These are phyloP conservation scores for Amiota mariae DNA, from an alignment of 2,888 invertebrate genomes.

Conservation along the genomic window DNA sequence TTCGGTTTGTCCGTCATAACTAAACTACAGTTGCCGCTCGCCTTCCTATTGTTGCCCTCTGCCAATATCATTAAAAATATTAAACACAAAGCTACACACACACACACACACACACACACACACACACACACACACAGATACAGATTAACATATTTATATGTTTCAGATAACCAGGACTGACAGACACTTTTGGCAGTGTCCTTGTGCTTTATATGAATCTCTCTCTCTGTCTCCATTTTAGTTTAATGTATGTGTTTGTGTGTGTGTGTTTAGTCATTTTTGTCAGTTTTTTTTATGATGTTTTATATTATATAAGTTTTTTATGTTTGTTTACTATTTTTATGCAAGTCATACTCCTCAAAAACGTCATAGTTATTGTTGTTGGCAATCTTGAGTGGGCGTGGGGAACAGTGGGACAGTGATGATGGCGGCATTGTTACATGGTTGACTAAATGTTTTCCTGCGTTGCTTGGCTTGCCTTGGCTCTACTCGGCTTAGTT, in stretches of 20 bases:
- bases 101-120: slow-evolving; percentile 19
- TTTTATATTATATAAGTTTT: slow-evolving; percentile 14
- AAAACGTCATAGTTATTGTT: background rate
- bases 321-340: background rate
- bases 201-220: background rate
- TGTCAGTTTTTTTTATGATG: slow-evolving; percentile 44
- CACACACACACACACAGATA: slow-evolving; percentile 20
- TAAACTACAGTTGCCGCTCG: background rate
- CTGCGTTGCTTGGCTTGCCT: background rate
- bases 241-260: too few species aligned
- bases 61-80: slow-evolving; percentile 66
- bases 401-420: too few species aligned
- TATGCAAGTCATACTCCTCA: slow-evolving; percentile 14
- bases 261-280: background rate
- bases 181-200: background rate
- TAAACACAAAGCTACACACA: slow-evolving; percentile 25
- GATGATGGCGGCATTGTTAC: background rate
- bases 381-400: too few species aligned
- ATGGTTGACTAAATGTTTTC: background rate
- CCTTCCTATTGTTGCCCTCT: slow-evolving; percentile 44
- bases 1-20: background rate
- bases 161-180: background rate
- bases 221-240: too few species aligned
- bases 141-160: background rate
- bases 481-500: slow-evolving; percentile 1